A percentile compares a stretch with the other conserved stretches of the same genome.
phyloP scores from a whole-genome alignment of 2,113 vertebrate species.

The Vombatus ursinus region DNA sequence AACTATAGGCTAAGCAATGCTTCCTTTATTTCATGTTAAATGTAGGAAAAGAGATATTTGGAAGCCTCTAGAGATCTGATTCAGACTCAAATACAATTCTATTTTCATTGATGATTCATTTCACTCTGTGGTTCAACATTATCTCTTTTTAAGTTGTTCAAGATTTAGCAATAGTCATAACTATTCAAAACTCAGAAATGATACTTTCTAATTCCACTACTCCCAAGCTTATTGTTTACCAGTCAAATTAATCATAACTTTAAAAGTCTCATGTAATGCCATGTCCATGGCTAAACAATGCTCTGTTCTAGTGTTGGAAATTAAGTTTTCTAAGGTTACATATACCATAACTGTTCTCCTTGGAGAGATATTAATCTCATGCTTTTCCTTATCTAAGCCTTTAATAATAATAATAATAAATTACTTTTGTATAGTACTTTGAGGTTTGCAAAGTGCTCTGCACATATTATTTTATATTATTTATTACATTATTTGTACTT shows the following conservation, averaged over 20 bases:
- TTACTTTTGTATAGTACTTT: neutral
- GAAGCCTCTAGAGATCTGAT: constrained; percentile 13
- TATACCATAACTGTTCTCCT: constrained; percentile 12
- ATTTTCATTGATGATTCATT: constrained; percentile 50
- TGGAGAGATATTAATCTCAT: neutral
- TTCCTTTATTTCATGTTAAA: neutral
- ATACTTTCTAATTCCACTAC: constrained; percentile 62
- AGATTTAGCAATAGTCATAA: constrained; percentile 67
- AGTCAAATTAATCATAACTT: constrained; percentile 62
- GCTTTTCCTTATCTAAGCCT: neutral
- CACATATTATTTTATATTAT: neutral
- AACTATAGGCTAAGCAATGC: neutral
- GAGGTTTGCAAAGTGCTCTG: neutral
- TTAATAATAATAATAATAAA: neutral
- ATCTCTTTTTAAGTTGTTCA: constrained; percentile 54
- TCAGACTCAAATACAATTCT: constrained; percentile 32
- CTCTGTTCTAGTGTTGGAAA: neutral
- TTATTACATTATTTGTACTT: too few species aligned
- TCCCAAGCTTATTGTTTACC: constrained; percentile 58
- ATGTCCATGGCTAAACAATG: constrained; percentile 42
- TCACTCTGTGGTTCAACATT: constrained; percentile 65
- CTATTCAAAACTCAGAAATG: constrained; percentile 54
- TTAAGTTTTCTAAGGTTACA: neutral
- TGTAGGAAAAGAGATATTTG: neutral
- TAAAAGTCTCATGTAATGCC: constrained; percentile 54